phyloP scores from a whole-genome alignment of 2,888 invertebrate species.

The Vannuccia rotundouncinata region DNA sequence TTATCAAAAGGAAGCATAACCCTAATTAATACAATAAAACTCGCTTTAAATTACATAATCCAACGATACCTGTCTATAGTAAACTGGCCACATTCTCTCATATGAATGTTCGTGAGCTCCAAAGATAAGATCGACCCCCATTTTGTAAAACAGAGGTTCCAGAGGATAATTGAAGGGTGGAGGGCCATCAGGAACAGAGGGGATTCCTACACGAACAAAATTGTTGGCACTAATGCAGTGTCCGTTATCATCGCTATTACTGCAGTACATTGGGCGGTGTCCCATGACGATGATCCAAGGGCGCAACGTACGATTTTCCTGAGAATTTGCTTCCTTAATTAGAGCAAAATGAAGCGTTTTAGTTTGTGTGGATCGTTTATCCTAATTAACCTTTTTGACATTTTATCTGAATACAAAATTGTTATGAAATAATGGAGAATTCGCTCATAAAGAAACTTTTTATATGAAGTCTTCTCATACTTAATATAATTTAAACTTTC shows the following conservation, averaged over 20 bases:
- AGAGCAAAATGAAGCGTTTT: no score
- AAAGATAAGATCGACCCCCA: constrained; percentile 83
- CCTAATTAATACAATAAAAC: no score
- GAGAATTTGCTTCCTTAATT: constrained; percentile 52
- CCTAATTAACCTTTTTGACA: no score
- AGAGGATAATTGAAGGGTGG: constrained; percentile 57
- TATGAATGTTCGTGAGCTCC: constrained; percentile 99
- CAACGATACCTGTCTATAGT: constrained; percentile 67
- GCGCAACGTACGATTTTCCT: constrained; percentile 50
- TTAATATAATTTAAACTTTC: no score
- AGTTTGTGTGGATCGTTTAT: no score
- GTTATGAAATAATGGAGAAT: no score
- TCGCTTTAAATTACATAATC: no score
- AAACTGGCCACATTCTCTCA: constrained; percentile 88
- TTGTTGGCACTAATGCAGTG: constrained; percentile 42
- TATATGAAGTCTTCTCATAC: no score
- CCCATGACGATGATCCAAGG: constrained; percentile 57
- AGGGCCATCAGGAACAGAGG: not conserved
- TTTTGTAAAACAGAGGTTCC: constrained; percentile 75
- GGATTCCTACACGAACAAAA: constrained; percentile 40
- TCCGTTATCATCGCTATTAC: constrained; percentile 65
- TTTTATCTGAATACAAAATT: no score
- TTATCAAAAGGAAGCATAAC: no score
- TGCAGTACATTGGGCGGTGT: constrained; percentile 57
- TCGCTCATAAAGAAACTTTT: no score